Evolutionary conservation across 2,113 vertebrate genomes (phyloP), one percentile per base, ranked within the genome.

Genomic region (Anas platyrhynchos): DNA sequence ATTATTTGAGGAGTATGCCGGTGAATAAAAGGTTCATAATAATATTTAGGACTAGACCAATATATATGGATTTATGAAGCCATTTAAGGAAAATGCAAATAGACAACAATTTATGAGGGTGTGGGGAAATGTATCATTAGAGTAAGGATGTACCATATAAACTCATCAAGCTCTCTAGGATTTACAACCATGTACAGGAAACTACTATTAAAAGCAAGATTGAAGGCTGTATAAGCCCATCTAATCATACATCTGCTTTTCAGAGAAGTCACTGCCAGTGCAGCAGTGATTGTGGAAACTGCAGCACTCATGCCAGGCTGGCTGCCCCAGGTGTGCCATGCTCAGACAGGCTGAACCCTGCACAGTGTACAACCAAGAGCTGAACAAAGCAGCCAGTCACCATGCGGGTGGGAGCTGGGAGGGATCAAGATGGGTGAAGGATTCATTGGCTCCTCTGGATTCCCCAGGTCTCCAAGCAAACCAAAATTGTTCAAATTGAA

Each of bases 31-130:
- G 0, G 31, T 69, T 88, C 62, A 74, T 89, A 88, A 94, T 93
- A 80, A 88, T 89, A 84, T 97, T 96, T 84, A 92, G 65, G 72
- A 68, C 52, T 82, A 91, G 75, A 73, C 67, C 69, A 59, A 91
- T 94, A 94, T 55, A 89, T 84, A 96, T 68, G 69, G 93, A 88
- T 97, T 95, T 95, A 97, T 93, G 91, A 94, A 95, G 61, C 55
- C 69, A 82, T 91, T 96, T 88, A 92, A 91, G 76, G 77, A 84
- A 96, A 94, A 89, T 67, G 88, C 63, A 92, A 89, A 96, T 67
- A 87, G 83, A 88, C 58, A 79, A 58, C 61, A 91, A 96, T 97
- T 96, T 97, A 97, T 91, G 92, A 78, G 86, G 84, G 91, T 63
- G 31, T 68, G 68, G 59, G 66, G 56, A 93, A 96, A 96, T 92